Base-by-base conservation (phyloP, 2,888 invertebrate species). In the Pandemis cinnamomeana region DNA sequence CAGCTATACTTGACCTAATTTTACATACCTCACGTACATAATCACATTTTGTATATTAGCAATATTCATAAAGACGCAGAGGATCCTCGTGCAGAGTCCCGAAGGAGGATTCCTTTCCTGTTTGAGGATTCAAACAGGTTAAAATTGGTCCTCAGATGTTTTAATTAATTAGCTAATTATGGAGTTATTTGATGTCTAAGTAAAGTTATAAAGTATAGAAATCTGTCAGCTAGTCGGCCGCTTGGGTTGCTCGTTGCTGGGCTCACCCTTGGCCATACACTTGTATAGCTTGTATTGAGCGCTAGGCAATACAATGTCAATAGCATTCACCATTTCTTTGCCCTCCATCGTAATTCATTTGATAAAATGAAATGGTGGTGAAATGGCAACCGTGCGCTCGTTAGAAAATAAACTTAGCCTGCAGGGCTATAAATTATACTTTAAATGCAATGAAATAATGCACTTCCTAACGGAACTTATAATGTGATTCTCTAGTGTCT, bases 401-500 rank as follows among this genome's bases (percentile, higher is more conserved):
- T 36, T 36, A 36, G 27, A 36, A 36, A 36, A 36, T 36, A 36
- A 36, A 36, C 27, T 36, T 36, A 36, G 27, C 27, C 27, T 36
- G 27, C 27, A 36, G 27, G 27, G 27, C 27, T 36, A 36, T 44
- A 44, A 44, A 44, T 44, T 8, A 5, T 5, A 11, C 11, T 5
- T 11, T 11, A 46, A 46, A 11, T 46, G 46, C 46, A 55, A 55
- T 55, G 55, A 55, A 55, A 20, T 55, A 15, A 6, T 20, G 15
- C 20, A 20, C 5, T 55, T 20, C 7, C 55, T 58, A 55, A 64
- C 27, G 46, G 71, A 36, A 27, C 27, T 44, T 53, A 11, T 62
- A 67, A 46, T 48, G 41, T 58, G 55, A 63, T 72, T 41, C 58
- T 41, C 36, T 10, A 46, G 55, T 55, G 72, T 63, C 53, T 48